Percentiles rank a stretch among this genome's conserved stretches.
These are phyloP conservation scores for Drosophila parvula DNA, from an alignment of 1,140 invertebrate species.

Conservation along the genomic window DNA sequence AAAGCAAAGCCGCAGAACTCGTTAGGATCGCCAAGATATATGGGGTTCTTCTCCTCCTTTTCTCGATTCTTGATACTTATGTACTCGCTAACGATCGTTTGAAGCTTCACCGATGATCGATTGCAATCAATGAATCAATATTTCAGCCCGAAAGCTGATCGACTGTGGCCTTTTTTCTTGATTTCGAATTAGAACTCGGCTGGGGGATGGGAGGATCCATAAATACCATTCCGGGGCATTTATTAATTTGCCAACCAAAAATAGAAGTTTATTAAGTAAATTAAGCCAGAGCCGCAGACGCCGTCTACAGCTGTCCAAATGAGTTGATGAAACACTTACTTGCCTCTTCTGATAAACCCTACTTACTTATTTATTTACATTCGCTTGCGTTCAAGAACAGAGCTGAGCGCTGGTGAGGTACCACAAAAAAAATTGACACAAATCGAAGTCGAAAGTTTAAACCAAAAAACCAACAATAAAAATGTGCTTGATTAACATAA, in stretches of 20 bases:
- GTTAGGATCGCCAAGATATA: conserved; percentile 16
- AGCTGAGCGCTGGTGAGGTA: not conserved
- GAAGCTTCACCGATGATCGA: conserved; percentile 57
- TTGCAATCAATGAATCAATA: conserved; percentile 46
- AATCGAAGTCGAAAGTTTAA: conserved; percentile 39
- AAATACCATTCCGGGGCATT: conserved; percentile 3
- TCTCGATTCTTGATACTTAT: not conserved
- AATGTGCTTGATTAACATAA: conserved; percentile 50
- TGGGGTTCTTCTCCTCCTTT: not conserved
- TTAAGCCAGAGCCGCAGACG: conserved; percentile 24
- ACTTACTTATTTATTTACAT: conserved; percentile 44
- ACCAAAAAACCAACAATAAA: conserved; percentile 22
- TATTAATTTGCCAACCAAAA: conserved; percentile 70
- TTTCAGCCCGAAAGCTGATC: conserved; percentile 1
- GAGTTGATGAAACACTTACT: conserved; percentile 27
- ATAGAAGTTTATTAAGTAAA: conserved; percentile 78
- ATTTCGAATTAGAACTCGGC: conserved; percentile 17
- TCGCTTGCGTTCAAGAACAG: conserved; percentile 5
- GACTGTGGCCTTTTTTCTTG: too few relatives aligned
- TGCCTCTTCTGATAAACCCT: not conserved
- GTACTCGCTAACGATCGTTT: conserved; percentile 64
- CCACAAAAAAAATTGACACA: conserved; percentile 37
- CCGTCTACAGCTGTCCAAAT: conserved; percentile 44
- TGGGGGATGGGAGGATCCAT: not conserved
- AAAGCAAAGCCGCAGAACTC: conserved; percentile 19